phyloP scores from a whole-genome alignment of 2,113 vertebrate genomes.

The Centropus bengalensis region DNA sequence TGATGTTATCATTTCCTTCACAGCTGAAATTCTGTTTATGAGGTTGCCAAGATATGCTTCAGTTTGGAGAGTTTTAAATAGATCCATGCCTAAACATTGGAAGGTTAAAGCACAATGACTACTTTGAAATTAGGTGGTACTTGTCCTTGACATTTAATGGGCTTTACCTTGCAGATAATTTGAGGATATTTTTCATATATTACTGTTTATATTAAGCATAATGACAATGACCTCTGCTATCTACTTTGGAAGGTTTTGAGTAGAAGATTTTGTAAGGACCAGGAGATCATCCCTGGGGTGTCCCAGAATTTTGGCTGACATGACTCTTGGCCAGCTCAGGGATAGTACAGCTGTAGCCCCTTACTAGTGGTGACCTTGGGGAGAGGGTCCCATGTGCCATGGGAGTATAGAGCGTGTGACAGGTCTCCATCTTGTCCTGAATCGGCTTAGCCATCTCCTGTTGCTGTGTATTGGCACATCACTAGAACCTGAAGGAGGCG shows the following conservation, averaged over 20 bases:
- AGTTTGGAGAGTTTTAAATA: not conserved
- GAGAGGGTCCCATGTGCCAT: not conserved
- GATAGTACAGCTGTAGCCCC: fast-evolving
- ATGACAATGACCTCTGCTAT: not conserved
- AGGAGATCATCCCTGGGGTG: fast-evolving
- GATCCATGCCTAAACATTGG: not conserved
- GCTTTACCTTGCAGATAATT: not conserved
- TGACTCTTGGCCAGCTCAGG: not conserved
- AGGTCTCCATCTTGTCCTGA: not conserved
- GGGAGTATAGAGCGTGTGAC: not conserved
- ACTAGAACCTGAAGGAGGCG: not conserved
- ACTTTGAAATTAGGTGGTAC: not conserved
- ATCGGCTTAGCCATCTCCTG: not conserved
- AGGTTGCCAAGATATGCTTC: not conserved
- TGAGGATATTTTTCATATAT: not conserved
- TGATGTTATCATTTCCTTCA: not conserved
- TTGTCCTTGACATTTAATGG: not conserved
- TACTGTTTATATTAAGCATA: not conserved
- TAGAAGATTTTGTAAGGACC: not conserved
- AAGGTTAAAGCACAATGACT: not conserved
- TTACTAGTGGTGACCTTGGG: not conserved
- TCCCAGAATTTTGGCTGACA: not conserved
- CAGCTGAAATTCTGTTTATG: not conserved
- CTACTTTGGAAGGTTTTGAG: not conserved
- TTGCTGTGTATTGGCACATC: not conserved